These are phyloP conservation scores for Brevimyrus niger DNA, from an alignment of 2,113 vertebrate species.

Conservation along the genomic window DNA sequence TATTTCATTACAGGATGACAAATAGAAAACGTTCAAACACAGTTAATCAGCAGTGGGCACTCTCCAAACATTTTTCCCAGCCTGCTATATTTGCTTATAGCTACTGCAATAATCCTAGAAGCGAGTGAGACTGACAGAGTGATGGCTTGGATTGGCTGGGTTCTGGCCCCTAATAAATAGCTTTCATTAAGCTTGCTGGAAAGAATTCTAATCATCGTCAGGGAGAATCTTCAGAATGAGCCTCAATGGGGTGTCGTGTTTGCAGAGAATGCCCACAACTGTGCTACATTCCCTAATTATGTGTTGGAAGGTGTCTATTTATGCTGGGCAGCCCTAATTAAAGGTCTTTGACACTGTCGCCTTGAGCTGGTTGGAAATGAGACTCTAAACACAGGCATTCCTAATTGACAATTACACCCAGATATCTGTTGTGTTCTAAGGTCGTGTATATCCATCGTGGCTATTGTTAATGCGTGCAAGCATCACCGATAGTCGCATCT, in stretches of 20 bases:
- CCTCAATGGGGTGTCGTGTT: constrained; percentile 15
- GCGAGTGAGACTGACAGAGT: not conserved
- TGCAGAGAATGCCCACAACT: constrained; percentile 33
- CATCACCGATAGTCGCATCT: not conserved
- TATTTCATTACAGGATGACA: constrained; percentile 17
- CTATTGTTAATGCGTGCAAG: not conserved
- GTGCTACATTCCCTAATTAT: constrained; percentile 49
- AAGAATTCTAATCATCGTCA: constrained; percentile 45
- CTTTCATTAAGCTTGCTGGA: constrained; percentile 40
- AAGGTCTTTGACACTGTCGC: constrained; percentile 46
- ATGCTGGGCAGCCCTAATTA: constrained; percentile 54
- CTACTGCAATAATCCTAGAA: constrained; percentile 12
- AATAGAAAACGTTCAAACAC: constrained; percentile 15
- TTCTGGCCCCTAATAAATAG: constrained; percentile 1
- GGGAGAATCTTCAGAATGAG: constrained; percentile 39
- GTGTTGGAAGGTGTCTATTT: constrained; percentile 55
- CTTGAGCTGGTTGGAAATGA: constrained; percentile 30
- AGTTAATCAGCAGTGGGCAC: constrained; percentile 10
- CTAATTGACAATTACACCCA: constrained; percentile 51
- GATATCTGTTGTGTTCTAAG: not conserved
- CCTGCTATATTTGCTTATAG: constrained; percentile 16
- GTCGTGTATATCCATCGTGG: not conserved
- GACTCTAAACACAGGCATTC: constrained; percentile 33
- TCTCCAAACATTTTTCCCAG: constrained; percentile 24
- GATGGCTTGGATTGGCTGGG: constrained; percentile 26